Percentiles rank a stretch among this genome's conserved stretches.
These are phyloP conservation scores for Caenorhabditis afra DNA, from an alignment of 2,888 invertebrate genomes.

Conservation along the genomic window DNA sequence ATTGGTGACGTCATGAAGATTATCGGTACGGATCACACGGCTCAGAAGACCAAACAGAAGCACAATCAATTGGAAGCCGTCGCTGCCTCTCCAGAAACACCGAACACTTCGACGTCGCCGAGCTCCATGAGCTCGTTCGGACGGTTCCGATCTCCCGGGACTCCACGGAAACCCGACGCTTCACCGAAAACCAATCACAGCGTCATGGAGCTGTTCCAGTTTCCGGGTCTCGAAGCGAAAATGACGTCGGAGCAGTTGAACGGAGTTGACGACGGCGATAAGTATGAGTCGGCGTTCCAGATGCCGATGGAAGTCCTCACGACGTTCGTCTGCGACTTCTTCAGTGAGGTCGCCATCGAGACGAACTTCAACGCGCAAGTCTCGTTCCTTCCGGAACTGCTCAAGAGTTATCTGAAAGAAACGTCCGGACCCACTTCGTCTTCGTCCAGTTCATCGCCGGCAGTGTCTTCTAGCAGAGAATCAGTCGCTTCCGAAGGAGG, in stretches of 20 bases:
- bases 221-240: constrained; percentile 75
- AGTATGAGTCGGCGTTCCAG: constrained; percentile 65
- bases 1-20: constrained; percentile 67
- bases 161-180: constrained; percentile 22
- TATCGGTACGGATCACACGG: constrained; percentile 36
- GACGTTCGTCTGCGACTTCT: constrained; percentile 98
- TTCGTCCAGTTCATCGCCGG: constrained; percentile 37
- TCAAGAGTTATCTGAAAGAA: constrained; percentile 87
- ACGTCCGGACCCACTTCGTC: constrained; percentile 8
- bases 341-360: constrained; percentile 90
- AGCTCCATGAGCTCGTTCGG: constrained; percentile 21
- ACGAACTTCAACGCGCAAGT: constrained; percentile 94
- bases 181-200: constrained; percentile 46
- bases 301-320: constrained; percentile 82
- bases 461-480: constrained; percentile 41
- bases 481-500: constrained; percentile 10
- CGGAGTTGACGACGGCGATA: constrained; percentile 57
- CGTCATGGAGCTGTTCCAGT: constrained; percentile 77
- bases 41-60: constrained; percentile 9
- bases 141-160: constrained; percentile 35
- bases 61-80: constrained; percentile 9
- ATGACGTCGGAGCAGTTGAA: constrained; percentile 62
- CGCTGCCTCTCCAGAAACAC: no score
- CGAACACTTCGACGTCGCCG: constrained; percentile 26
- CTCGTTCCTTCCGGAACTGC: constrained; percentile 93